Percentiles rank a stretch among this genome's conserved stretches.
phyloP scores from a whole-genome alignment of 2,797 vertebrate species.

The Rhinogobio ventralis region DNA sequence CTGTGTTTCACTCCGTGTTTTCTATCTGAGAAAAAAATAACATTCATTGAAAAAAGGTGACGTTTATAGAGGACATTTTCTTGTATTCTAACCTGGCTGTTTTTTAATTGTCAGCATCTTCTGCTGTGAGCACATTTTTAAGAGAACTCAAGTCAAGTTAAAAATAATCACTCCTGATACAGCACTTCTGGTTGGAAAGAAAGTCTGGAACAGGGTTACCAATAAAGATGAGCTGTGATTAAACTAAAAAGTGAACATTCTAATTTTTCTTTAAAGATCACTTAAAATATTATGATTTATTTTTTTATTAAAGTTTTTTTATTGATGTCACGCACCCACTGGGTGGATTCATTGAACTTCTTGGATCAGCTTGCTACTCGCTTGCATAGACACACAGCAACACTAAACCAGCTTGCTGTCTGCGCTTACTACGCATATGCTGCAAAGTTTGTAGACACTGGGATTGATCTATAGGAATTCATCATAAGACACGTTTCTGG shows the following conservation, averaged over 20 bases:
- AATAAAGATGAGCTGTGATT: too few species aligned
- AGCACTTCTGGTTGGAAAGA: not conserved
- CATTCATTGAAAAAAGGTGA: not conserved
- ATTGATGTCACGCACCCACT: too few species aligned
- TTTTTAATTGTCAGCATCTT: not conserved
- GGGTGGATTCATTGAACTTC: too few species aligned
- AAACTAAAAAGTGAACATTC: too few species aligned
- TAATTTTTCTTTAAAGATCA: too few species aligned
- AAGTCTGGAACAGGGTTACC: not conserved
- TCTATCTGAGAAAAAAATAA: not conserved
- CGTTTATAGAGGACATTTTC: not conserved
- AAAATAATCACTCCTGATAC: not conserved
- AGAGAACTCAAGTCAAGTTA: not conserved
- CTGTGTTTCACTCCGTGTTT: not conserved
- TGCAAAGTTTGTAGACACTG: not conserved
- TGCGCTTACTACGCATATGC: too few species aligned
- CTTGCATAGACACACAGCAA: too few species aligned
- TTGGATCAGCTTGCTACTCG: too few species aligned
- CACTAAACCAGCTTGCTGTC: too few species aligned
- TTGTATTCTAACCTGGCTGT: not conserved
- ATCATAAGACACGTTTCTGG: too few species aligned
- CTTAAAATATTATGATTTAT: too few species aligned
- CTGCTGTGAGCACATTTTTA: not conserved
- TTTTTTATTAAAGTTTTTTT: too few species aligned
- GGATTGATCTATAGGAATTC: not conserved